Percentiles rank a stretch among this genome's conserved stretches.
Conservation (phyloP, 2,888 invertebrate genomes). For the Iphiclides podalirius region DNA sequence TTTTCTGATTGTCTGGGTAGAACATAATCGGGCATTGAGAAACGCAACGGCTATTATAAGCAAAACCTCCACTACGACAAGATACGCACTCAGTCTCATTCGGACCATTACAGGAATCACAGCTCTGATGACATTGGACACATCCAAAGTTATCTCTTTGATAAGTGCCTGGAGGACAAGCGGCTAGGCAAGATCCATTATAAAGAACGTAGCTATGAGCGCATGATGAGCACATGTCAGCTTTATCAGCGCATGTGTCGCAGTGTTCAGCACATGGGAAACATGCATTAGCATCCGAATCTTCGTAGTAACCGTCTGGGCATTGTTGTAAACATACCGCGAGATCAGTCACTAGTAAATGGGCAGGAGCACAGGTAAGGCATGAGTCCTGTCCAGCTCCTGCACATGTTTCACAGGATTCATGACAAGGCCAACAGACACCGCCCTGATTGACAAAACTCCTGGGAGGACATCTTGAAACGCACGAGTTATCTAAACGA, state of each 20-base stretch:
- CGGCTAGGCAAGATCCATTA: slow-evolving; percentile 90
- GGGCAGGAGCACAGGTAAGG: slow-evolving; percentile 90
- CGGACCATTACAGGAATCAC: slow-evolving; percentile 90
- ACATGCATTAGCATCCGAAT: slow-evolving; percentile 88
- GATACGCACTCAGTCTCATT: slow-evolving; percentile 88
- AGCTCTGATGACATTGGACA: slow-evolving; percentile 87
- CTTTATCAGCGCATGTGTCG: slow-evolving; percentile 90
- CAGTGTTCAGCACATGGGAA: slow-evolving; percentile 93
- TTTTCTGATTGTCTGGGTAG: slow-evolving; percentile 87
- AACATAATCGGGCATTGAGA: slow-evolving; percentile 86
- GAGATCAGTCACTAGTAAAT: slow-evolving; percentile 90
- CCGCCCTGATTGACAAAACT: slow-evolving; percentile 90
- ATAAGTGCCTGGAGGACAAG: slow-evolving; percentile 90
- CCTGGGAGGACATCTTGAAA: slow-evolving; percentile 90
- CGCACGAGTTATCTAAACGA: slow-evolving; percentile 90
- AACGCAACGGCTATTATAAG: slow-evolving; percentile 86
- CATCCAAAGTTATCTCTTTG: slow-evolving; percentile 94
- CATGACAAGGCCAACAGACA: slow-evolving; percentile 92
- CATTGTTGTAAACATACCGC: slow-evolving; percentile 93
- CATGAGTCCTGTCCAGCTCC: slow-evolving; percentile 94
- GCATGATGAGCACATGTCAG: slow-evolving; percentile 92
- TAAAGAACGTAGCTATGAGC: slow-evolving; percentile 92
- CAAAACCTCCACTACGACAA: slow-evolving; percentile 86
- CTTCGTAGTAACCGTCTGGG: slow-evolving; percentile 93
- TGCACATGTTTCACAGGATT: slow-evolving; percentile 93